These are phyloP conservation scores for Salticus scenicus DNA, from an alignment of 2,888 invertebrate species.

Conservation along the genomic window DNA sequence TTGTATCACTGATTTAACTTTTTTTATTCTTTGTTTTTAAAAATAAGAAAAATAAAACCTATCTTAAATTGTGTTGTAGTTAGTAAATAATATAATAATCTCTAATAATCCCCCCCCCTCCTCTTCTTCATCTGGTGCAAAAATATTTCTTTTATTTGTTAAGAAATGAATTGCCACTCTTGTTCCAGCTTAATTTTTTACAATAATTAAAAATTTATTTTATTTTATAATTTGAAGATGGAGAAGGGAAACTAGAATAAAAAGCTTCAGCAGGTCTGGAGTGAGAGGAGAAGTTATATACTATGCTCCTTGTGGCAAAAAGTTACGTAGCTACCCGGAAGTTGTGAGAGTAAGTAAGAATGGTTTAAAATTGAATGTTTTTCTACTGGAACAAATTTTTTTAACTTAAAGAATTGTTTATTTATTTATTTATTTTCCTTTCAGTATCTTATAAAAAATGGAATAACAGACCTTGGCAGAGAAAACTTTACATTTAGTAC, in stretches of 20 bases:
- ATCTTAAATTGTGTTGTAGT: too few species aligned
- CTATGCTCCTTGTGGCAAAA: constrained; percentile 82
- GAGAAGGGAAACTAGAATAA: constrained; percentile 93
- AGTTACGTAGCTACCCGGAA: constrained; percentile 81
- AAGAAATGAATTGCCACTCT: too few species aligned
- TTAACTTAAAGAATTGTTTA: too few species aligned
- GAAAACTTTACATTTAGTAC: constrained; percentile 96
- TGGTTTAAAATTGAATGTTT: neutral
- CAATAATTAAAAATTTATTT: too few species aligned
- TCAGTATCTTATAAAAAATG: constrained; percentile 85
- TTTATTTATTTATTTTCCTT: constrained; percentile 71
- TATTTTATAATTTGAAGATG: constrained; percentile 78
- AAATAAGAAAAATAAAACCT: too few species aligned
- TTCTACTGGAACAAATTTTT: neutral
- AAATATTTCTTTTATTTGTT: too few species aligned
- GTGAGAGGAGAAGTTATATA: constrained; percentile 96
- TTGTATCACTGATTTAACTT: too few species aligned
- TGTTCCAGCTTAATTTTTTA: too few species aligned
- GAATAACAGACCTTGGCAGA: constrained; percentile 81
- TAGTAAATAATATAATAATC: too few species aligned
- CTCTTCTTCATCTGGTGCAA: too few species aligned
- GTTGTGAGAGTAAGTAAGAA: constrained; percentile 77
- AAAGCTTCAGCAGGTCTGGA: constrained; percentile 89
- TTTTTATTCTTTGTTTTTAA: too few species aligned
- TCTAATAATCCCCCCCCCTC: too few species aligned